Base-by-base conservation (phyloP, 2,888 invertebrate genomes). In the Meganola albula region DNA sequence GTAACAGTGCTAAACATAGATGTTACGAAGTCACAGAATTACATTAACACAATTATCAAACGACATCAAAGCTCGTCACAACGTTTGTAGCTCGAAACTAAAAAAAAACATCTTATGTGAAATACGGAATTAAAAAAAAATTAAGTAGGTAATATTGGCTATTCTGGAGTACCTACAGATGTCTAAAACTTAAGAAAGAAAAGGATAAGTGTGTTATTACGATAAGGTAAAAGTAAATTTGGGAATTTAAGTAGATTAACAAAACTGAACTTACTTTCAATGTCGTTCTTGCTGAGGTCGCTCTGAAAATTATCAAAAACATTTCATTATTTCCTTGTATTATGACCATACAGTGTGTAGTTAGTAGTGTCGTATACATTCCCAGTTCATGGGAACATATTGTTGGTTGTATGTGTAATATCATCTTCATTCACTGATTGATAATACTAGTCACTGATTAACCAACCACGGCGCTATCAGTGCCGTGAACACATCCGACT, bases 251-350 rank as follows among this genome's bases (percentile, higher is more conserved):
- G n/a, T n/a, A n/a, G n/a, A n/a, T n/a, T n/a, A n/a, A n/a, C n/a
- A n/a, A n/a, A n/a, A n/a, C n/a, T n/a, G n/a, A n/a, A 94, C 95
- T 95, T 89, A 95, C 95, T 93, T 90, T 95, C 95, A 83, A 95
- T 82, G 84, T 95, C 95, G 89, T 91, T 92, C 87, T 92, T 91
- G 88, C 91, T 92, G 80, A 95, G 90, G 88, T 95, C 93, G 87
- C 93, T 93, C 94, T 94, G 90, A 71, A 90, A 90, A 82, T 84
- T 66, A 84, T 59, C 68, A 86, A 84, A 85, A 78, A 78, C 37
- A 77, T 72, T 73, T 69, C 65, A 69, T 82, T 85, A 85, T 74
- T 53, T 66, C 69, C 67, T 69, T 68, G 58, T 65, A 41, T 36
- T 58, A 53, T 55, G 49, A 50, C 67, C 60, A 68, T 72, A 62